Conservation (phyloP, 2,113 vertebrate species). For the Eidolon helvum region DNA sequence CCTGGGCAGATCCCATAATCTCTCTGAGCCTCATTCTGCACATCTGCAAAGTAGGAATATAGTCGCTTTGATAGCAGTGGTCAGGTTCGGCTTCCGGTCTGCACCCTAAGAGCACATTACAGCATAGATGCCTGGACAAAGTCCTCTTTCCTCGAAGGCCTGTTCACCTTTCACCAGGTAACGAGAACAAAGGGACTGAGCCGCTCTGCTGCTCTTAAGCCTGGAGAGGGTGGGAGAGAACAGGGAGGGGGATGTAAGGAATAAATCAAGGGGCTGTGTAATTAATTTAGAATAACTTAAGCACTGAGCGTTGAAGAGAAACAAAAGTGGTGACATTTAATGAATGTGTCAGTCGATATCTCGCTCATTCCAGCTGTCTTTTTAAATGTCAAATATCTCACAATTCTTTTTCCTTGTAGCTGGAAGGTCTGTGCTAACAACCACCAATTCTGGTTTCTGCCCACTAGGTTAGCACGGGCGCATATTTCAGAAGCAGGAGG, state of each 20-base stretch:
- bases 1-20: not conserved
- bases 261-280: constrained; percentile 59
- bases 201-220: not conserved
- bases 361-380: constrained; percentile 64
- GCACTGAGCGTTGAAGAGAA: constrained; percentile 27
- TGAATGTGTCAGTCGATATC: constrained; percentile 70
- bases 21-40: not conserved
- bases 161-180: not conserved
- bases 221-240: not conserved
- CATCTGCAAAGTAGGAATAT: not conserved
- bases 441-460: not conserved
- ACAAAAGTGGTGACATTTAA: constrained; percentile 76
- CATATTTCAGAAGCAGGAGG: not conserved
- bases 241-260: not conserved
- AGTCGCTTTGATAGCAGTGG: not conserved
- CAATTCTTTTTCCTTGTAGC: not conserved
- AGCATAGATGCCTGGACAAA: accelerated
- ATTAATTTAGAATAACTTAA: constrained; percentile 72
- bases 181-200: not conserved
- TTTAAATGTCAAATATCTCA: constrained; percentile 68
- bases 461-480: not conserved
- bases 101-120: not conserved
- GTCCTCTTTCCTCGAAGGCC: not conserved
- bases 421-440: constrained; percentile 1
- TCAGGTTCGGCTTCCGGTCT: not conserved